Conservation (phyloP, 2,113 vertebrate species). For the Synchiropus splendidus region DNA sequence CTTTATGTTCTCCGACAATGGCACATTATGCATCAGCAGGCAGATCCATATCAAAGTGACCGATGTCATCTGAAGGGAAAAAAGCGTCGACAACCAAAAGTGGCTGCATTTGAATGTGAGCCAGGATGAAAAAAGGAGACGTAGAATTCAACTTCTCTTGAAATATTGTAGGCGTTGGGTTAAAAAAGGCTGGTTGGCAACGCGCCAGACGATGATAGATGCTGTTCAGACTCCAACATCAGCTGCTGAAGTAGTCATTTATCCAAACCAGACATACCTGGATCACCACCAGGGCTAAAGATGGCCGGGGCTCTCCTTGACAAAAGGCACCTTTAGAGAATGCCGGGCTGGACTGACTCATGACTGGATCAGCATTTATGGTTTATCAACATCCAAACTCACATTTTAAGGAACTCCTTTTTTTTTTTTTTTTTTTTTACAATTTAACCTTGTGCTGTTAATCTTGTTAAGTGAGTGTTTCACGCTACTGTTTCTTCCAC, state of each 20-base stretch:
- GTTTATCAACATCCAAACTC: constrained; percentile 3
- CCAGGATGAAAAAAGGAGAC: constrained; percentile 12
- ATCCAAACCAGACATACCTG: constrained; percentile 39
- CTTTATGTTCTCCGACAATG: constrained; percentile 32
- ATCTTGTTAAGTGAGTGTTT: no score
- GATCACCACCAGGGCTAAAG: constrained; percentile 41
- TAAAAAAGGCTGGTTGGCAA: constrained; percentile 38
- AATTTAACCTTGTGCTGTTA: not conserved
- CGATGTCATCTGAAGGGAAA: constrained; percentile 12
- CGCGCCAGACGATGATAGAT: constrained; percentile 54
- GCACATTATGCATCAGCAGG: constrained; percentile 28
- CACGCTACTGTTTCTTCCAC: no score
- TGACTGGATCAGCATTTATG: constrained; percentile 26
- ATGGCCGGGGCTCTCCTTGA: constrained; percentile 22
- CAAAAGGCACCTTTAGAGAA: constrained; percentile 54
- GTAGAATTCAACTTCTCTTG: constrained; percentile 22
- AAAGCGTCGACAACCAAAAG: constrained; percentile 33
- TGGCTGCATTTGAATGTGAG: constrained; percentile 15
- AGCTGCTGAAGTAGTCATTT: constrained; percentile 47
- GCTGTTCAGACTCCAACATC: no score
- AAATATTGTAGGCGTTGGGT: constrained; percentile 36
- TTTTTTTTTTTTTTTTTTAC: no score
- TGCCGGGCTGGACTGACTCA: constrained; percentile 22
- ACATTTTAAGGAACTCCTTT: no score
- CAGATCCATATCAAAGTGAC: constrained; percentile 37